Evolutionary conservation across 2,888 invertebrate genomes (phyloP).

Genomic region (Eilema griseolum): DNA sequence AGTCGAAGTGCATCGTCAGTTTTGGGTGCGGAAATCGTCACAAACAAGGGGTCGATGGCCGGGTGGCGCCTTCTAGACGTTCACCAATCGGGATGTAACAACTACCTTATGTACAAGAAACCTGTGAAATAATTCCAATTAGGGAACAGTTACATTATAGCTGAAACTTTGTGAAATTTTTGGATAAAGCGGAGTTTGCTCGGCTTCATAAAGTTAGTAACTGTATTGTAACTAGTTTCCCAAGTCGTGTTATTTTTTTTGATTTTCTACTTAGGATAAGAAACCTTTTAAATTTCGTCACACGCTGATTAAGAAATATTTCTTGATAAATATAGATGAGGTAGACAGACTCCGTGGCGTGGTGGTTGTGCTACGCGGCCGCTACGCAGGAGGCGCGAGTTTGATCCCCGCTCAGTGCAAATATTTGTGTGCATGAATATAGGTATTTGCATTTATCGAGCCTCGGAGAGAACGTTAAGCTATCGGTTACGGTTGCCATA

Average conservation of each 20-base stretch:
- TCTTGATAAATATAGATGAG: no score
- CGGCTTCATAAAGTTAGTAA: constrained; percentile 23
- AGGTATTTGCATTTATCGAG: no score
- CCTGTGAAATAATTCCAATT: constrained; percentile 20
- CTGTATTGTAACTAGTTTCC: constrained; percentile 16
- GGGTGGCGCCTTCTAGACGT: constrained; percentile 72
- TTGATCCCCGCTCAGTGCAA: no score
- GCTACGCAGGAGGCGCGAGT: no score
- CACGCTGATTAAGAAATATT: background rate
- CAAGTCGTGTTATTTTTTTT: constrained; percentile 15
- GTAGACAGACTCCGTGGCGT: no score
- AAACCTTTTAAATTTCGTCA: background rate
- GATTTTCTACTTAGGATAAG: background rate
- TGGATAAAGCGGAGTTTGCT: constrained; percentile 18
- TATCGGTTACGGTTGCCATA: no score
- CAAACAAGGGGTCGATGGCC: constrained; percentile 77
- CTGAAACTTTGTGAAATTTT: constrained; percentile 15
- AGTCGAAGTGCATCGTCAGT: constrained; percentile 73
- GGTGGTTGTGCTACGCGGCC: no score
- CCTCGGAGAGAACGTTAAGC: no score
- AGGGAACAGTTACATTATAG: constrained; percentile 6
- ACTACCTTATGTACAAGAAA: constrained; percentile 32
- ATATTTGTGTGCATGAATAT: no score
- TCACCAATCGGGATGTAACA: constrained; percentile 47
- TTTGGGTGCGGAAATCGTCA: constrained; percentile 74